Conservation (phyloP, 2,797 vertebrate species). For the Pseudochirops corinnae region DNA sequence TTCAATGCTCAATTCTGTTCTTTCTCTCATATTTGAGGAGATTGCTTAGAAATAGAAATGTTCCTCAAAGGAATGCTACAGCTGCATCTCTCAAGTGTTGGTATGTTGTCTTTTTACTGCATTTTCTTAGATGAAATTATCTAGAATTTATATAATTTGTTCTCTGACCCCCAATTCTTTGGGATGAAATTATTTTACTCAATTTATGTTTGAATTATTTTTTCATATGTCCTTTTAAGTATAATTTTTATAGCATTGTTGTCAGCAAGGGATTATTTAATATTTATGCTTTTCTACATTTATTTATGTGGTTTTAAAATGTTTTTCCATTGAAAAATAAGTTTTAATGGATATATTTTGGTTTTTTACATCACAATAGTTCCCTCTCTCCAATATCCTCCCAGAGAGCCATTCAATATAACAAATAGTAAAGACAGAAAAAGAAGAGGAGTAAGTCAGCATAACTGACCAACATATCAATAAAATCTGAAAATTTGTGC, state of each 20-base stretch:
- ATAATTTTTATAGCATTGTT: neutral
- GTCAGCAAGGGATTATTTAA: neutral
- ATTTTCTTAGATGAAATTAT: neutral
- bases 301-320: neutral
- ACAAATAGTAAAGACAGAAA: neutral
- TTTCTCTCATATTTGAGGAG: too few relatives aligned
- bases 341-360: neutral
- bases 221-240: neutral
- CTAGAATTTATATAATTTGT: neutral
- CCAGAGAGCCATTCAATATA: neutral
- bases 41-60: too few relatives aligned
- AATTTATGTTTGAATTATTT: neutral
- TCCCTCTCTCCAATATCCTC: neutral
- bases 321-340: neutral
- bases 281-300: neutral
- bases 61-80: too few relatives aligned
- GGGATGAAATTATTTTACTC: neutral
- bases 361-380: neutral
- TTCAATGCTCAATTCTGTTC: too few relatives aligned
- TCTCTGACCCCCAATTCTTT: neutral
- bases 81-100: too few relatives aligned
- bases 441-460: neutral
- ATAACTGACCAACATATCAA: neutral
- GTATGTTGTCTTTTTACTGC: too few relatives aligned
- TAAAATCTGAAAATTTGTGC: neutral